phyloP scores from a whole-genome alignment of 2,797 vertebrate species.

The Thripadectes ignobilis region DNA sequence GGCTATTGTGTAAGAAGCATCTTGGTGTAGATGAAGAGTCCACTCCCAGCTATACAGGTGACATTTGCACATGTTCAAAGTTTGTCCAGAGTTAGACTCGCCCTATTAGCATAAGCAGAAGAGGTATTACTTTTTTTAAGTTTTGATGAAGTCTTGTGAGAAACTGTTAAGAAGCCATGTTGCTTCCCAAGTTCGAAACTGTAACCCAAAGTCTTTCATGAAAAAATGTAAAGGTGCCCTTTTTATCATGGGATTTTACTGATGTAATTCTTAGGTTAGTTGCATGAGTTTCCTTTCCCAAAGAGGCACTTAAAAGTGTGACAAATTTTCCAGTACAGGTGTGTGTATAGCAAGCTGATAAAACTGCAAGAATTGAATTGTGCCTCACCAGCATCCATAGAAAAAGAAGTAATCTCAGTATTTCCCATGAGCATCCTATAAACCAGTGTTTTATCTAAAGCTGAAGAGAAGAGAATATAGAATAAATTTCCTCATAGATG shows the following conservation, averaged over 20 bases:
- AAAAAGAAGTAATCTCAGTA: neutral
- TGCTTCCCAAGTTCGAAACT: neutral
- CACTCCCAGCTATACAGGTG: neutral
- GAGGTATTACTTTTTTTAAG: neutral
- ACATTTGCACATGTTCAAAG: neutral
- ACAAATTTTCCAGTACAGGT: neutral
- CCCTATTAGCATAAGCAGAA: neutral
- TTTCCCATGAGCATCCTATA: neutral
- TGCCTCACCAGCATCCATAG: rapidly evolving
- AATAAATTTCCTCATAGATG: neutral
- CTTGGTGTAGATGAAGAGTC: neutral
- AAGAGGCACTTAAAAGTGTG: neutral
- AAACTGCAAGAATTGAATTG: neutral
- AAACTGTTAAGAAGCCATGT: neutral
- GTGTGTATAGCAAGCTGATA: neutral
- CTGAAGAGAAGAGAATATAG: neutral
- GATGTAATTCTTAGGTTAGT: neutral
- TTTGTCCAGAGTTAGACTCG: neutral
- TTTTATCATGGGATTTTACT: neutral
- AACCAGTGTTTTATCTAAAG: neutral
- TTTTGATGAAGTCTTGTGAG: neutral
- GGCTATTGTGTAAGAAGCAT: neutral
- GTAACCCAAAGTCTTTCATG: neutral
- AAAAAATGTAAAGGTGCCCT: neutral
- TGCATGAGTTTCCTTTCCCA: neutral